Evolutionary conservation across 2,113 vertebrate genomes (phyloP), one percentile per base, ranked within the genome.

Genomic region (Gallinago media): DNA sequence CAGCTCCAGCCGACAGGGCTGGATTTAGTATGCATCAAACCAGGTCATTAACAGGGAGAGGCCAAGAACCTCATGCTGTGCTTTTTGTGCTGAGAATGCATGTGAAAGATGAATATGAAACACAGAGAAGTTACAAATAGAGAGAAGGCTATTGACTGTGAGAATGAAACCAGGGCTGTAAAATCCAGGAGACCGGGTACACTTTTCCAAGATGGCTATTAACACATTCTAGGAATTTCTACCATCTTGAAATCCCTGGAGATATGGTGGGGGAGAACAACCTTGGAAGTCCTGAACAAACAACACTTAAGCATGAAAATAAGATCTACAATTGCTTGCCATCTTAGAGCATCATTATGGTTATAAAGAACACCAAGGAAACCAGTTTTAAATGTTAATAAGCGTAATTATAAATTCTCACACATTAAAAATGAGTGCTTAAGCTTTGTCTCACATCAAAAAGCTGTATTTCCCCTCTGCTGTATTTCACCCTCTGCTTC

Each of bases 221-320:
- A 76, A 46, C 25, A 38, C 10, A 25, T 47, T 78, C 73, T 36
- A 66, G 9, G 8, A 63, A 3, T 59, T 88, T 40, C 70, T 68
- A 47, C 20, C 32, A 36, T 15, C 32, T 11, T 72, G 21, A 70
- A 79, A 70, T n/a, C 63, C 23, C 40, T 34, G 44, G 8, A 8
- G 12, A 25, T 8, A 14, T 0, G 0, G 20, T 14, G 4, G 2
- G 17, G 11, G 11, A 34, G 14, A 74, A 29, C 6, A 42, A 21
- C 11, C 23, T 20, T 36, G 15, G 13, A 72, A 49, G 22, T 66
- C 38, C 49, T 46, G 32, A 84, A 5, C 31, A 58, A 58, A 49
- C 19, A 40, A 46, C 11, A 42, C 36, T 36, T 2, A 50, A 65
- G 44, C 31, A 5, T 4, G 61, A 49, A 67, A 50, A 61, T 46